Percentiles rank a stretch among this genome's conserved stretches.
Conservation (phyloP, 2,888 invertebrate species). For the Cheiracanthium punctorium region DNA sequence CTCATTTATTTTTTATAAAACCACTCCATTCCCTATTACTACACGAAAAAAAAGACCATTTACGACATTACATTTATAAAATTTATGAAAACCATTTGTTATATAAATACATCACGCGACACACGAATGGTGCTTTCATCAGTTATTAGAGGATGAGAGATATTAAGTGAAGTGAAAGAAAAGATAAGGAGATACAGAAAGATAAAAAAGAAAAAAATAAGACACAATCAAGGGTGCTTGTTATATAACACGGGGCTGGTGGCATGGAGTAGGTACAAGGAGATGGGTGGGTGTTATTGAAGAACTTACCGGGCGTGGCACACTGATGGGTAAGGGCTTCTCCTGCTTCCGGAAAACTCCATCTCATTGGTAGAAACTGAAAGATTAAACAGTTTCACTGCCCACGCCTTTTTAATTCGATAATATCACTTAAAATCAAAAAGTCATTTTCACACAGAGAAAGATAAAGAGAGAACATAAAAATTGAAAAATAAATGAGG, state of each 20-base stretch:
- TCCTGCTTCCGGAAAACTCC: slow-evolving; percentile 62
- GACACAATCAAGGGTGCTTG: neutral
- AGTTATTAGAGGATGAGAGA: no score
- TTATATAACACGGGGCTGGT: neutral
- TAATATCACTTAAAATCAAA: neutral
- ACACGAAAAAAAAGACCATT: no score
- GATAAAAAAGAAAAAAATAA: neutral
- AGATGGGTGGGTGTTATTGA: slow-evolving; percentile 20
- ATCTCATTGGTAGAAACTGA: slow-evolving; percentile 62
- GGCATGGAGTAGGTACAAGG: neutral
- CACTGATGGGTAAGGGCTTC: slow-evolving; percentile 62
- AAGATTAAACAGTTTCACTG: slow-evolving; percentile 56
- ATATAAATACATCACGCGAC: no score
- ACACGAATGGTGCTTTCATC: no score
- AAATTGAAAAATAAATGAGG: neutral
- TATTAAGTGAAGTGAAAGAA: no score
- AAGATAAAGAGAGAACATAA: neutral
- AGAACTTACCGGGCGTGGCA: slow-evolving; percentile 67
- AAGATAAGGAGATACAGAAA: neutral
- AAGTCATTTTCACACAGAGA: neutral
- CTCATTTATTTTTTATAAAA: no score
- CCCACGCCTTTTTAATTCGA: neutral
- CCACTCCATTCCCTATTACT: no score
- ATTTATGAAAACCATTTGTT: no score
- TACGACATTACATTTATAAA: no score